phyloP scores from a whole-genome alignment of 2,113 vertebrate species.

The Terrapene triunguis region DNA sequence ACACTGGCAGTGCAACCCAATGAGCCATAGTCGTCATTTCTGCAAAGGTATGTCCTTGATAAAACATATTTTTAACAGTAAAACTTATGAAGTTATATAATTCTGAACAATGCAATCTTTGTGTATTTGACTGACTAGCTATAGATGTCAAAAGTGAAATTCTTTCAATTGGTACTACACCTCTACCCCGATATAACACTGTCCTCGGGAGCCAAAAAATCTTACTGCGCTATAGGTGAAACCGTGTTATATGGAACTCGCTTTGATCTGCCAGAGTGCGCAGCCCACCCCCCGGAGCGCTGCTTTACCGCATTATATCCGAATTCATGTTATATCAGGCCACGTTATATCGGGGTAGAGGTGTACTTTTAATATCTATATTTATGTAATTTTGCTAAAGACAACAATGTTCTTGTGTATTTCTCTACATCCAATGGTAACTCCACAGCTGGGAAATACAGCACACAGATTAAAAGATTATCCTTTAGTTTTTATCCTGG shows the following conservation, averaged over 20 bases:
- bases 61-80: fast-evolving
- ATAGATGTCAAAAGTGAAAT: not conserved
- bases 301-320: too few relatives aligned
- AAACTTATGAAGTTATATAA: not conserved
- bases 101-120: not conserved
- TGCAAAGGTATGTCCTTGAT: not conserved
- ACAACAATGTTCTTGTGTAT: too few relatives aligned
- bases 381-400: not conserved
- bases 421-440: not conserved
- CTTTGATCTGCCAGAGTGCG: too few relatives aligned
- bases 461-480: fast-evolving
- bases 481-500: not conserved
- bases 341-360: too few relatives aligned
- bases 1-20: not conserved
- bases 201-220: too few relatives aligned
- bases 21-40: not conserved
- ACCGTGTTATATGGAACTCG: too few relatives aligned
- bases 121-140: not conserved
- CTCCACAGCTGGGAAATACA: fast-evolving
- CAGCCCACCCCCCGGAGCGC: too few relatives aligned
- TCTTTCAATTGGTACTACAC: too few relatives aligned
- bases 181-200: too few relatives aligned
- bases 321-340: too few relatives aligned
- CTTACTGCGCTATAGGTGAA: too few relatives aligned
- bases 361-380: too few relatives aligned